Evolutionary conservation across 2,113 vertebrate genomes (phyloP).

Genomic region (Rhinolophus ferrumequinum): DNA sequence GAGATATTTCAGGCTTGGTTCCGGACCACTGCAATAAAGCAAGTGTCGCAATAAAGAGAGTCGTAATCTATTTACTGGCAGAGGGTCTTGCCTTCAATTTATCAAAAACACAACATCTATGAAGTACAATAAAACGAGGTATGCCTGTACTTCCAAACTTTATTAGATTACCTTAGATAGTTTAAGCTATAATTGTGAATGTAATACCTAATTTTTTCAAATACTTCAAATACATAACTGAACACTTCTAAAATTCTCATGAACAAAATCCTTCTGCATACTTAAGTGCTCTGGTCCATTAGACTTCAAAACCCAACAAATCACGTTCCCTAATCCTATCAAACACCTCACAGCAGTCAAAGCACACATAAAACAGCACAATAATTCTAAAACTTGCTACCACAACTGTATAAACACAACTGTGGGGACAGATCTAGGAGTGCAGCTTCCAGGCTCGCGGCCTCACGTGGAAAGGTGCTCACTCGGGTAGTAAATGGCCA

Average conservation of each 20-base stretch:
- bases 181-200: background rate
- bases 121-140: background rate
- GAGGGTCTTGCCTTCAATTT: background rate
- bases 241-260: background rate
- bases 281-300: background rate
- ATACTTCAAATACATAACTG: background rate
- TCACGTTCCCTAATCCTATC: background rate
- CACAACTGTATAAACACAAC: background rate
- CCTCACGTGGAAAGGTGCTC: too few species aligned
- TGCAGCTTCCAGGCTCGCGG: too few species aligned
- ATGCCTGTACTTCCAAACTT: background rate
- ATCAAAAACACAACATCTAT: background rate
- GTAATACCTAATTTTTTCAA: background rate
- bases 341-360: background rate
- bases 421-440: too few species aligned
- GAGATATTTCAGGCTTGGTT: background rate
- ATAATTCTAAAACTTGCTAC: background rate
- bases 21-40: background rate
- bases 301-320: background rate
- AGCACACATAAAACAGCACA: background rate
- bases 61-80: background rate
- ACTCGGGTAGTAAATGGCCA: too few species aligned
- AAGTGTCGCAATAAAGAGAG: background rate
- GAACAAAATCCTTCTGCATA: background rate
- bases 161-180: background rate